Conservation (phyloP, 2,113 vertebrate species). For the Rhizomys pruinosus region DNA sequence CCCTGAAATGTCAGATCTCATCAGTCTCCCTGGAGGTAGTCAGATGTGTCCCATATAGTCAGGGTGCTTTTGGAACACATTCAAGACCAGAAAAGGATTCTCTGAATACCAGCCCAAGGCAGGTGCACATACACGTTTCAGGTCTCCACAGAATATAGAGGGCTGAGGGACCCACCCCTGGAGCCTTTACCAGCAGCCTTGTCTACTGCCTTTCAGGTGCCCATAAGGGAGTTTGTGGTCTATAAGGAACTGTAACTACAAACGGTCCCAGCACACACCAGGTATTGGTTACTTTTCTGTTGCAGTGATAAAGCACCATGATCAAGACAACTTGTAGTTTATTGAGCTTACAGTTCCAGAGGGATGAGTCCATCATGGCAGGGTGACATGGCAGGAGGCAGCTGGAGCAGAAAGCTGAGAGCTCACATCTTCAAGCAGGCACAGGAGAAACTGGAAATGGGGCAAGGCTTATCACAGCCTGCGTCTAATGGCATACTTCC, state of each 20-base stretch:
- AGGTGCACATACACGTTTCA: not conserved
- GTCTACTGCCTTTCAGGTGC: not conserved
- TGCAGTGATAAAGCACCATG: too few species aligned
- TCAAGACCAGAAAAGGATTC: not conserved
- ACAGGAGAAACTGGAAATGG: not conserved
- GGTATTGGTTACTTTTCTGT: too few species aligned
- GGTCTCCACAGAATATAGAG: not conserved
- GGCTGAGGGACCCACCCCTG: not conserved
- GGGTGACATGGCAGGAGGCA: too few species aligned
- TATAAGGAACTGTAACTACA: not conserved
- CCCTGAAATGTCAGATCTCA: slow-evolving; percentile 41
- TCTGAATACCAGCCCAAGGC: not conserved
- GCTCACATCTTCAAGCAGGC: too few species aligned
- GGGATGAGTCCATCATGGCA: too few species aligned
- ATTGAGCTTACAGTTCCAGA: too few species aligned
- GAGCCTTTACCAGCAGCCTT: not conserved
- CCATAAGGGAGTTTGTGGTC: not conserved
- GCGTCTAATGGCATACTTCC: too few species aligned
- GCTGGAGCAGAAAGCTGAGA: too few species aligned
- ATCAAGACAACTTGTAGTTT: too few species aligned
- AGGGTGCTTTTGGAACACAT: not conserved
- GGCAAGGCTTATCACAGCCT: not conserved
- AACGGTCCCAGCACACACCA: not conserved
- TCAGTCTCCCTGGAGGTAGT: not conserved
- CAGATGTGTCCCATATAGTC: not conserved